These are phyloP conservation scores for Drosophila murphyi DNA, from an alignment of 1,140 invertebrate genomes.

Conservation along the genomic window DNA sequence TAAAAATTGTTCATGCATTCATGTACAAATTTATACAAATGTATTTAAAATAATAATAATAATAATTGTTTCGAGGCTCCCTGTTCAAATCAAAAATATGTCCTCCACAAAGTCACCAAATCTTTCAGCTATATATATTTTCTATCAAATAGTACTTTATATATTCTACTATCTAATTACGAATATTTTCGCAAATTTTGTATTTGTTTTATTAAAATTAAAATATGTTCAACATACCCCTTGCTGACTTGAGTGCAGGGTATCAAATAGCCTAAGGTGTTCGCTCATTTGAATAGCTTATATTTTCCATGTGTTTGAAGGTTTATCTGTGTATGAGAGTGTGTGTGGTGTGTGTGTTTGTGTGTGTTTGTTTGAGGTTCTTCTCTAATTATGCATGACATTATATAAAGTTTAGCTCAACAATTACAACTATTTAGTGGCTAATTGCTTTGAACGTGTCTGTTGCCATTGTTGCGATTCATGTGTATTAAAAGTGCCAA, in stretches of 20 bases:
- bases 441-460: conserved; percentile 54
- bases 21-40: too few species aligned
- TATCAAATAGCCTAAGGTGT: conserved; percentile 39
- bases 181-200: too few species aligned
- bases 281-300: conserved; percentile 29
- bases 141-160: too few species aligned
- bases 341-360: conserved; percentile 18
- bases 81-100: too few species aligned
- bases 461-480: conserved; percentile 1
- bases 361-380: conserved; percentile 23
- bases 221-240: background rate
- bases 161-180: too few species aligned
- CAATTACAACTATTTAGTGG: conserved; percentile 78
- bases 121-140: too few species aligned
- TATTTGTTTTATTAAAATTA: background rate
- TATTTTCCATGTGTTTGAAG: background rate
- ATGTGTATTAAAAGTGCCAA: background rate
- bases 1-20: too few species aligned
- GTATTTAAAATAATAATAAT: too few species aligned
- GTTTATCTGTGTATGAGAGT: conserved; percentile 14
- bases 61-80: too few species aligned
- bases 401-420: conserved; percentile 81
- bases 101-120: too few species aligned
- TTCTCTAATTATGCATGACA: conserved; percentile 74
- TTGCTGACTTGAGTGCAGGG: conserved; percentile 3